Percentiles rank a stretch among this genome's conserved stretches.
These are phyloP conservation scores for Entomobrya multifasciata DNA, from an alignment of 2,888 invertebrate genomes.

Conservation along the genomic window DNA sequence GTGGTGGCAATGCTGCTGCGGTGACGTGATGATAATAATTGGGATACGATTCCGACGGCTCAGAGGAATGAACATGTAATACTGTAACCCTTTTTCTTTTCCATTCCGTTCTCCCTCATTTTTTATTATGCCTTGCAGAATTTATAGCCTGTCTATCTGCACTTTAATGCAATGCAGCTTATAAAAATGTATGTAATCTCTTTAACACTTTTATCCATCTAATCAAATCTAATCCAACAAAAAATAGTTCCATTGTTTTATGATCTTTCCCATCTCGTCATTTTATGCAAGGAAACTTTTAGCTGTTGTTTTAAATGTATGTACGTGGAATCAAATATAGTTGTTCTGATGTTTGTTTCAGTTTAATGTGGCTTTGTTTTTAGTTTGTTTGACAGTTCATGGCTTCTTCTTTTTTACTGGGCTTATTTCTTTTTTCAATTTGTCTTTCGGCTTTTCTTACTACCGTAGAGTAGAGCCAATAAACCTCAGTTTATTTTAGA, in stretches of 20 bases:
- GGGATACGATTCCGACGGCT: constrained; percentile 2
- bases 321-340: neutral
- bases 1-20: neutral
- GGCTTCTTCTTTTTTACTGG: neutral
- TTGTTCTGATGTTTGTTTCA: neutral
- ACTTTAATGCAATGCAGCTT: neutral
- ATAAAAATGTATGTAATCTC: no score
- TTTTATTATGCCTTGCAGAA: constrained; percentile 32
- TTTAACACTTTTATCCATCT: no score
- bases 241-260: no score
- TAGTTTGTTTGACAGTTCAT: constrained; percentile 12
- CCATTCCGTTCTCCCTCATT: neutral
- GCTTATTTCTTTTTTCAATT: no score
- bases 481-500: neutral
- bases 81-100: constrained; percentile 37
- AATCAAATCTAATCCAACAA: no score
- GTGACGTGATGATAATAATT: neutral
- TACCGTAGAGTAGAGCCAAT: neutral
- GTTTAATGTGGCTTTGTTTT: constrained; percentile 1
- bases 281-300: neutral
- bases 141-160: neutral
- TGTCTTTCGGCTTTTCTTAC: neutral
- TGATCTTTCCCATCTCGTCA: no score
- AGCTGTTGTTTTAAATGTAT: neutral
- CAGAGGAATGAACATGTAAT: neutral